These are phyloP conservation scores for Cantharis rufa DNA, from an alignment of 2,888 invertebrate species.

Conservation along the genomic window DNA sequence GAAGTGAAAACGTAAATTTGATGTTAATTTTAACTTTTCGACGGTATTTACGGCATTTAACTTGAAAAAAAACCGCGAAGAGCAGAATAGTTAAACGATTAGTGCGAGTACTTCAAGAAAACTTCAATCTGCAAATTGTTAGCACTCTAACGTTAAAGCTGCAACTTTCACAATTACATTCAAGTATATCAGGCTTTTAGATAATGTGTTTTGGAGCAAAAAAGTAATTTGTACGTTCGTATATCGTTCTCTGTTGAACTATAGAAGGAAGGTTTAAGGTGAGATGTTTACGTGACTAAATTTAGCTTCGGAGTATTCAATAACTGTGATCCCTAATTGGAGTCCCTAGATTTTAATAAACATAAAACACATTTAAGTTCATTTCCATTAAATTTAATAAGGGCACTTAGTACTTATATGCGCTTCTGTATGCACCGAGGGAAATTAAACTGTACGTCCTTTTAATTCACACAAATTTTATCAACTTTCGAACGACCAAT, in stretches of 20 bases:
- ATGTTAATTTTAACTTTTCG: neutral
- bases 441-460: conserved; percentile 24
- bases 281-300: neutral
- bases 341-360: conserved; percentile 38
- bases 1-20: neutral
- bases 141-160: conserved; percentile 26
- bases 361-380: conserved; percentile 43
- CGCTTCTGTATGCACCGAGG: conserved; percentile 22
- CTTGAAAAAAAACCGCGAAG: neutral
- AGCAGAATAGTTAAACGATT: conserved; percentile 19
- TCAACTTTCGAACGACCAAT: conserved; percentile 19
- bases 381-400: conserved; percentile 47
- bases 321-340: conserved; percentile 17
- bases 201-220: conserved; percentile 25
- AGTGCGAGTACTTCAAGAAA: conserved; percentile 17
- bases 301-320: conserved; percentile 10
- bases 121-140: conserved; percentile 30
- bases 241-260: conserved; percentile 7
- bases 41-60: neutral
- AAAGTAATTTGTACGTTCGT: conserved; percentile 12
- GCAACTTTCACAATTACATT: conserved; percentile 31
- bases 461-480: conserved; percentile 24
- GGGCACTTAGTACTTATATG: conserved; percentile 34
- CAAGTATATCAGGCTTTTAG: conserved; percentile 29
- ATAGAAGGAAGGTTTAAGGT: neutral